Conservation (phyloP, 2,888 invertebrate genomes). For the Teinopalpus imperialis region DNA sequence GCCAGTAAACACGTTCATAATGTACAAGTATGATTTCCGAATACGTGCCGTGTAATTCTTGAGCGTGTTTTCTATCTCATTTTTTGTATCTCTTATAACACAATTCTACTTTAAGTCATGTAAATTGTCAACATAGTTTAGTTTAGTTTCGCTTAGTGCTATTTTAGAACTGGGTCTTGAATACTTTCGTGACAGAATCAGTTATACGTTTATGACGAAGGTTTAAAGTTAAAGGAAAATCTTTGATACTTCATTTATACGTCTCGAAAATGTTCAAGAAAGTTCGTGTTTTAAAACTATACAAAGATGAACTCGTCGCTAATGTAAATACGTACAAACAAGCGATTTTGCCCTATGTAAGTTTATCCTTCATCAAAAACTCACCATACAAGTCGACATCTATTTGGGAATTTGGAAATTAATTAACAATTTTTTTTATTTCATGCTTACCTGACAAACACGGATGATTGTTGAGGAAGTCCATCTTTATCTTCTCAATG, state of each 20-base stretch:
- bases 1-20: conserved; percentile 10
- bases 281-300: conserved; percentile 5
- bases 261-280: background rate
- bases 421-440: too few species aligned
- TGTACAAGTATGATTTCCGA: conserved; percentile 2
- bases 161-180: background rate
- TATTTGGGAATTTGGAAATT: too few species aligned
- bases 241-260: conserved; percentile 5
- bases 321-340: background rate
- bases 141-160: too few species aligned
- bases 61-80: conserved; percentile 14
- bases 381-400: too few species aligned
- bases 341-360: too few species aligned
- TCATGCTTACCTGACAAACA: conserved; percentile 86
- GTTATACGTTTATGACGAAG: conserved; percentile 3
- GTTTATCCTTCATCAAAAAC: too few species aligned
- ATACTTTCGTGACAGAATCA: conserved; percentile 10
- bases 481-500: conserved; percentile 77
- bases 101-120: background rate
- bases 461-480: conserved; percentile 83
- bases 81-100: background rate
- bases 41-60: conserved; percentile 16
- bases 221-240: conserved; percentile 9
- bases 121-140: conserved; percentile 9
- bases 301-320: conserved; percentile 1